A percentile compares a stretch with the other conserved stretches of the same genome.
Conservation (phyloP, 2,888 invertebrate species). For the Oeneis ivallda region DNA sequence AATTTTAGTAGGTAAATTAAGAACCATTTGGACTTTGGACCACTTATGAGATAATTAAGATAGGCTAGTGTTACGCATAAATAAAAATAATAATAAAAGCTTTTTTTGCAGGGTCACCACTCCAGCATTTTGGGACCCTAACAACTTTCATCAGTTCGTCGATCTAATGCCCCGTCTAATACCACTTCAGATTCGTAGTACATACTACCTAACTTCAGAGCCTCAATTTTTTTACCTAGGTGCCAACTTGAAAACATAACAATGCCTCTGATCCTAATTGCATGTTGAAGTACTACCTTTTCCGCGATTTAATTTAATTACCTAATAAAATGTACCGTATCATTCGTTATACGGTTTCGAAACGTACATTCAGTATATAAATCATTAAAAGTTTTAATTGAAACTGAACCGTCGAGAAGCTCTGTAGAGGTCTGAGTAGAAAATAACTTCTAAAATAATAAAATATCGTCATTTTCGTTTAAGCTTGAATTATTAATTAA, state of each 20-base stretch:
- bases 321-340: conserved; percentile 1
- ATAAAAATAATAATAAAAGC: too few relatives aligned
- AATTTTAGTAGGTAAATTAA: neutral
- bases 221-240: too few relatives aligned
- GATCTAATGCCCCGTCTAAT: too few relatives aligned
- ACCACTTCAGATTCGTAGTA: too few relatives aligned
- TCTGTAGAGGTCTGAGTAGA: conserved; percentile 25
- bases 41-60: too few relatives aligned
- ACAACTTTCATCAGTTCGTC: too few relatives aligned
- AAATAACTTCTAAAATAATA: conserved; percentile 30
- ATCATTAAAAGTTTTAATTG: conserved; percentile 45
- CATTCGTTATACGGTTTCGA: neutral
- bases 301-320: conserved; percentile 1
- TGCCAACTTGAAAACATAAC: too few relatives aligned
- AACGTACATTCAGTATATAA: conserved; percentile 38
- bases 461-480: conserved; percentile 3
- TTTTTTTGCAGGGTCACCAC: too few relatives aligned
- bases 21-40: too few relatives aligned
- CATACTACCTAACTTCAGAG: too few relatives aligned
- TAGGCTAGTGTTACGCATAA: too few relatives aligned
- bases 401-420: conserved; percentile 38
- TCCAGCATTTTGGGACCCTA: too few relatives aligned
- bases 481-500: neutral
- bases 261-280: neutral
- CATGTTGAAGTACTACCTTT: neutral